Percentiles rank a stretch among this genome's conserved stretches.
These are phyloP conservation scores for Sweltsa coloradensis DNA, from an alignment of 1,140 invertebrate genomes.

Conservation along the genomic window DNA sequence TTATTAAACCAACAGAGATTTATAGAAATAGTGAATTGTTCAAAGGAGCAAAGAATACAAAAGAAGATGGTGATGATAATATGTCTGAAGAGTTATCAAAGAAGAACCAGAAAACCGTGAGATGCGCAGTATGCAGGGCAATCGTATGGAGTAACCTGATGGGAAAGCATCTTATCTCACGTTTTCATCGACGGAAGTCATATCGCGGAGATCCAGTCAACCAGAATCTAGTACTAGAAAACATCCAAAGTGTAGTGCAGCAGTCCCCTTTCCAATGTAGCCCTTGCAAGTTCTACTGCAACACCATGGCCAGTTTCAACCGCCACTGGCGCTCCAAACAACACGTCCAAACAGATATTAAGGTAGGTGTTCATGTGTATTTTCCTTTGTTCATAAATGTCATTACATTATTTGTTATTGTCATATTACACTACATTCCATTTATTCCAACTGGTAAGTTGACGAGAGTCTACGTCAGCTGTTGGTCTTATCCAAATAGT, in stretches of 20 bases:
- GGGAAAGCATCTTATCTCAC: conserved; percentile 72
- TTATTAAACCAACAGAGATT: conserved; percentile 38
- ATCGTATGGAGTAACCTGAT: conserved; percentile 51
- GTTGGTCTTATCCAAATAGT: too few relatives aligned
- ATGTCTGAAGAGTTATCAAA: too few relatives aligned
- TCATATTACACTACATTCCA: too few relatives aligned
- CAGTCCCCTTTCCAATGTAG: conserved; percentile 74
- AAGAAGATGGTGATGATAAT: too few relatives aligned
- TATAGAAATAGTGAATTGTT: too few relatives aligned
- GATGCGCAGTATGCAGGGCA: conserved; percentile 55
- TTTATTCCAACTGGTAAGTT: too few relatives aligned
- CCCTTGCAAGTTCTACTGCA: conserved; percentile 73
- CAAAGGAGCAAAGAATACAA: too few relatives aligned
- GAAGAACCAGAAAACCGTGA: too few relatives aligned
- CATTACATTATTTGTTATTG: too few relatives aligned
- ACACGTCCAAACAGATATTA: conserved; percentile 38
- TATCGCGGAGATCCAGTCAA: conserved; percentile 35
- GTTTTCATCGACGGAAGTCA: conserved; percentile 63
- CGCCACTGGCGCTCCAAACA: conserved; percentile 55
- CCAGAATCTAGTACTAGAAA: conserved; percentile 50
- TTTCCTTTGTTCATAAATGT: too few relatives aligned
- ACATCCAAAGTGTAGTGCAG: conserved; percentile 60
- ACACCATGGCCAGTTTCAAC: conserved; percentile 56
- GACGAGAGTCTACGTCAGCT: too few relatives aligned
- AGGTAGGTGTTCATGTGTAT: conserved; percentile 30